Evolutionary conservation across 2,888 invertebrate species (phyloP).

Genomic region (Tetramorium bicarinatum): DNA sequence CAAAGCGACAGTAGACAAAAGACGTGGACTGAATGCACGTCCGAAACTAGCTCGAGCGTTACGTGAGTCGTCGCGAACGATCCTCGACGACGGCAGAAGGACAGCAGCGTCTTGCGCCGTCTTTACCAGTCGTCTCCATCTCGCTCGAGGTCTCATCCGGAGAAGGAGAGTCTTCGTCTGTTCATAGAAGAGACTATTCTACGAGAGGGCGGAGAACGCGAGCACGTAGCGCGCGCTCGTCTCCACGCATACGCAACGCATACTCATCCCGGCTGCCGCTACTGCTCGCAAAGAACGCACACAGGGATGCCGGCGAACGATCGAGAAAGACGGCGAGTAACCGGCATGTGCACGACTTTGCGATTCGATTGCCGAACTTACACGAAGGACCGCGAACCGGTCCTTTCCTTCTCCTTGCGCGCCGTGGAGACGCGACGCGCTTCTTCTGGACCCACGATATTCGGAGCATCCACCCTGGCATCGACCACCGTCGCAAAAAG

Average conservation of each 20-base stretch:
- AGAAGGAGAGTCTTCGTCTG: constrained; percentile 11
- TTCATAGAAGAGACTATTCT: constrained; percentile 36
- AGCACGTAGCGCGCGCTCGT: constrained; percentile 27
- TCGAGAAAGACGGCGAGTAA: neutral
- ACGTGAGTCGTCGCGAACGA: constrained; percentile 30
- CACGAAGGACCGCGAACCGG: constrained; percentile 76
- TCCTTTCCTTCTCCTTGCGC: constrained; percentile 67
- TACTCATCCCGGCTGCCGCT: constrained; percentile 35
- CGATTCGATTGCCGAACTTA: constrained; percentile 74
- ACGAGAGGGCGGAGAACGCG: constrained; percentile 17
- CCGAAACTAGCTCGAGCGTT: constrained; percentile 31
- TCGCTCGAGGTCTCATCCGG: constrained; percentile 35
- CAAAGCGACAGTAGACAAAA: constrained; percentile 23
- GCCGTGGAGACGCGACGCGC: constrained; percentile 30
- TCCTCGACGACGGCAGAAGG: constrained; percentile 22
- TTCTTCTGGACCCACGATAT: constrained; percentile 65
- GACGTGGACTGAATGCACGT: constrained; percentile 27
- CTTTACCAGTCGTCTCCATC: constrained; percentile 38
- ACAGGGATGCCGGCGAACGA: neutral
- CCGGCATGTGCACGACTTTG: constrained; percentile 68
- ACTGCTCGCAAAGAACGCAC: constrained; percentile 25
- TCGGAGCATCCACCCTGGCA: constrained; percentile 68
- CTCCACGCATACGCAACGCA: constrained; percentile 40
- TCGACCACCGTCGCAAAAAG: constrained; percentile 73
- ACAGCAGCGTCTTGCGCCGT: constrained; percentile 13